Conservation (phyloP, 2,113 vertebrate genomes). For the Acanthisitta chloris region DNA sequence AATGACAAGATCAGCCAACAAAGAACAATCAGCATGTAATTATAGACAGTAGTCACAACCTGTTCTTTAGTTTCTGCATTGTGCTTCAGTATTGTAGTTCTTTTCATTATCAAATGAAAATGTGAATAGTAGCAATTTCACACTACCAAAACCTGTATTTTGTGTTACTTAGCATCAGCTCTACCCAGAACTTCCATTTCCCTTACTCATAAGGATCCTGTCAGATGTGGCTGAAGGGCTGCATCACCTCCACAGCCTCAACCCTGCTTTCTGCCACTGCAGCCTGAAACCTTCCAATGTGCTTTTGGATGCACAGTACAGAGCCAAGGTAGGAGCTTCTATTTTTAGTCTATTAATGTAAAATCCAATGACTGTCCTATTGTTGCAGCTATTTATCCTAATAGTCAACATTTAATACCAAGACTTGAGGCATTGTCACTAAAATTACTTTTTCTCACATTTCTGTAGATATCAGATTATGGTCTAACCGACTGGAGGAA, state of each 20-base stretch:
- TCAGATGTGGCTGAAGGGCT: slow-evolving; percentile 71
- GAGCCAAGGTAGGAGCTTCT: slow-evolving; percentile 69
- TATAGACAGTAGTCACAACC: background rate
- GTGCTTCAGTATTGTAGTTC: background rate
- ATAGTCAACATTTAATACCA: background rate
- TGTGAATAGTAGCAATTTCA: background rate
- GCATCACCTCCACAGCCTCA: slow-evolving; percentile 60
- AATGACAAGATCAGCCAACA: background rate
- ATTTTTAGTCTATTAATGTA: background rate
- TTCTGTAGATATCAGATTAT: slow-evolving; percentile 54
- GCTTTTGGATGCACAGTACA: slow-evolving; percentile 67
- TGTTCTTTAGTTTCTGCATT: background rate
- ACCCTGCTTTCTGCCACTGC: slow-evolving; percentile 47
- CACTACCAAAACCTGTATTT: background rate
- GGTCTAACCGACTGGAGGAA: slow-evolving; percentile 39
- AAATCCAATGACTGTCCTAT: background rate
- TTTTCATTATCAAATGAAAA: background rate
- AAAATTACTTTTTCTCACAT: background rate
- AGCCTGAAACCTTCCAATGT: slow-evolving; percentile 74
- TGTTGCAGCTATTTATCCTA: background rate
- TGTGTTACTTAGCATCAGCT: slow-evolving; percentile 45
- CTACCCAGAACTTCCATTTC: slow-evolving; percentile 63
- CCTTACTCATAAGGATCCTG: slow-evolving; percentile 65
- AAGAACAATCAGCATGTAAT: background rate
- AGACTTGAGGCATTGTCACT: background rate